A percentile compares a stretch with the other conserved stretches of the same genome.
Evolutionary conservation across 2,888 invertebrate genomes (phyloP).

Genomic region (Papilio protenor): DNA sequence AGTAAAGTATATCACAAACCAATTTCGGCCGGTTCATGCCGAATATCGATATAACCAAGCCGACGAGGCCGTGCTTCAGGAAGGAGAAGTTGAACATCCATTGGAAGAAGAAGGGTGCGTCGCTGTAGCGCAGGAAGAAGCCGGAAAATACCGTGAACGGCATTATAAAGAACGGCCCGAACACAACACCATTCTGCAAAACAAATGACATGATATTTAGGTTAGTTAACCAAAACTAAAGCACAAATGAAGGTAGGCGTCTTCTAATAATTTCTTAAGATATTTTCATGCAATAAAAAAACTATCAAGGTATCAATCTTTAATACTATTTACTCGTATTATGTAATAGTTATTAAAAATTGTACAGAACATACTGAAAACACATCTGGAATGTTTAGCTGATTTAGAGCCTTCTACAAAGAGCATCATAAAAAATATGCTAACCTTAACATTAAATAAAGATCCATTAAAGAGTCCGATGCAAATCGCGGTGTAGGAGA

Average conservation of each 20-base stretch:
- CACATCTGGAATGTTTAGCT: background rate
- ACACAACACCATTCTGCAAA: conserved; percentile 92
- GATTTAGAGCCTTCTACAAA: background rate
- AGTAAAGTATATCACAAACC: conserved; percentile 89
- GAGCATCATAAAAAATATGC: conserved; percentile 36
- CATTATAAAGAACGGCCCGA: conserved; percentile 94
- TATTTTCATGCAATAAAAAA: too few relatives aligned
- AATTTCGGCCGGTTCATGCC: conserved; percentile 91
- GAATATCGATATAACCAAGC: conserved; percentile 91
- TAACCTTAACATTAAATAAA: conserved; percentile 90
- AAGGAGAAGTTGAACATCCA: conserved; percentile 96
- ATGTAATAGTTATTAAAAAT: too few relatives aligned
- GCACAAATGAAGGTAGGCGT: conserved; percentile 14
- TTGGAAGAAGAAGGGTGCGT: conserved; percentile 90
- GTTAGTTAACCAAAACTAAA: background rate
- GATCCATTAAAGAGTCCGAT: conserved; percentile 94
- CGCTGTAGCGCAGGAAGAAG: conserved; percentile 93
- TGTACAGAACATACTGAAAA: too few relatives aligned
- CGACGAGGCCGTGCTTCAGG: conserved; percentile 94
- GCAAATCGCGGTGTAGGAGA: conserved; percentile 93
- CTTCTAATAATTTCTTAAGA: background rate
- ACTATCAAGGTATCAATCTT: too few relatives aligned
- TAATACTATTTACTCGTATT: too few relatives aligned
- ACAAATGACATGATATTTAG: conserved; percentile 26
- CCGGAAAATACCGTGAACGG: conserved; percentile 97